Base-by-base conservation (phyloP, 1,140 invertebrate species). In the Pachyrhynchus sulphureomaculatus region DNA sequence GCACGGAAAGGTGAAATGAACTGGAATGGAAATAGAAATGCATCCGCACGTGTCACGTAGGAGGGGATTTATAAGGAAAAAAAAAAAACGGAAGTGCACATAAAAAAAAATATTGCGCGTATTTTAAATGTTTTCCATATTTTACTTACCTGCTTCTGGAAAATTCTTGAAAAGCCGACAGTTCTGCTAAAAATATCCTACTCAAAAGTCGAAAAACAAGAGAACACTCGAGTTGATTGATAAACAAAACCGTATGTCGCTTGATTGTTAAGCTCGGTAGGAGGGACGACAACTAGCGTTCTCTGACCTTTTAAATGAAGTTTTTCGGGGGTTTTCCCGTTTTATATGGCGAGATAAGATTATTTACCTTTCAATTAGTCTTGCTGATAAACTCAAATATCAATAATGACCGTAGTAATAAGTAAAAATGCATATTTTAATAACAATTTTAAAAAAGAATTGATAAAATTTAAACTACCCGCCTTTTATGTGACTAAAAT, bases 201-300 rank as follows among this genome's bases (percentile, higher is more conserved):
- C 21, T 58, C 2, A 8, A 45, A 54, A 54, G 20, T 34, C n/a
- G 29, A 45, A 53, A 61, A 61, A 61, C 58, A 61, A 61, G 15
- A 24, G 58, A 52, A 21, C 49, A 47, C 53, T 44, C 20, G 15
- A 29, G 5, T n/a, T n/a, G 48, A 21, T 15, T 45, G 33, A 39
- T 61, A 61, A 61, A 61, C 58, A 61, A 61, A 53, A 45, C 39
- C 48, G 48, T 61, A 45, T 61, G 58, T 61, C 53, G 26, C 58
- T 59, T 51, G 57, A 59, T 61, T 60, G 48, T 42, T 39, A 45
- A 18, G 13, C 17, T 6, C 9, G 39, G 42, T 10, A 15, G 32
- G 44, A 56, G 21, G 18, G 9, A 17, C 2, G 10, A 17, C 17
- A 10, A 9, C 42, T 15, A 10, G 41, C 24, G 23, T 17, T 18